phyloP scores from a whole-genome alignment of 2,113 vertebrate species.

The Talpa occidentalis region DNA sequence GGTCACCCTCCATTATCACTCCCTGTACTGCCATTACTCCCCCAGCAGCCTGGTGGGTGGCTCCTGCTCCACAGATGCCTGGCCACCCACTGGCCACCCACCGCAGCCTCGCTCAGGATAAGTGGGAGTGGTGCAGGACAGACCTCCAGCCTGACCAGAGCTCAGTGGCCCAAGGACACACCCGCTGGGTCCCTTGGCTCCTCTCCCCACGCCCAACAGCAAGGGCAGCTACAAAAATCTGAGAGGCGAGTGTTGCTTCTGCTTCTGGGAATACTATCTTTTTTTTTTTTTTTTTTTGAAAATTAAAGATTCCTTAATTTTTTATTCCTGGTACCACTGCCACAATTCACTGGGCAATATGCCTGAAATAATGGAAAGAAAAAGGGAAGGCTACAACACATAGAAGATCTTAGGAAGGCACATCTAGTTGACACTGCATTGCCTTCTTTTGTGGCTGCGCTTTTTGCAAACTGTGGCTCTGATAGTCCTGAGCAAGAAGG shows the following conservation, averaged over 20 bases:
- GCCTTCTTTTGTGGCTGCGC: no score
- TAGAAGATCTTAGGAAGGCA: no score
- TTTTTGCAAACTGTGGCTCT: no score
- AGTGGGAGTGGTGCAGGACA: background rate
- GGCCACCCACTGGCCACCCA: background rate
- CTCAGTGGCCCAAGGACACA: background rate
- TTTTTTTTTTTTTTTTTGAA: constrained; percentile 68
- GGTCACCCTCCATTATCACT: background rate
- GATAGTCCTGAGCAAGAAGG: no score
- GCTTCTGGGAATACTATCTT: background rate
- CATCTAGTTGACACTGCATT: no score
- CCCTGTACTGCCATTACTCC: background rate
- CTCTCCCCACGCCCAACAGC: background rate
- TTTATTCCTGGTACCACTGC: constrained; percentile 95
- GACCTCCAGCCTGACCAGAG: accelerated
- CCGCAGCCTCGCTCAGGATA: background rate
- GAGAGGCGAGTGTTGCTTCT: background rate
- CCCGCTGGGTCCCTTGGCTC: background rate
- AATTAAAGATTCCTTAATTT: constrained; percentile 92
- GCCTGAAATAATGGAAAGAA: constrained; percentile 85
- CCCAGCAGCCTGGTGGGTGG: background rate
- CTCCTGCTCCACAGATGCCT: background rate
- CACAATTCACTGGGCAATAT: constrained; percentile 95
- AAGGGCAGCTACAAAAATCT: background rate
- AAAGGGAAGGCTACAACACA: no score